A percentile compares a stretch with the other conserved stretches of the same genome.
phyloP scores from a whole-genome alignment of 2,113 vertebrate genomes.

The Papio anubis region DNA sequence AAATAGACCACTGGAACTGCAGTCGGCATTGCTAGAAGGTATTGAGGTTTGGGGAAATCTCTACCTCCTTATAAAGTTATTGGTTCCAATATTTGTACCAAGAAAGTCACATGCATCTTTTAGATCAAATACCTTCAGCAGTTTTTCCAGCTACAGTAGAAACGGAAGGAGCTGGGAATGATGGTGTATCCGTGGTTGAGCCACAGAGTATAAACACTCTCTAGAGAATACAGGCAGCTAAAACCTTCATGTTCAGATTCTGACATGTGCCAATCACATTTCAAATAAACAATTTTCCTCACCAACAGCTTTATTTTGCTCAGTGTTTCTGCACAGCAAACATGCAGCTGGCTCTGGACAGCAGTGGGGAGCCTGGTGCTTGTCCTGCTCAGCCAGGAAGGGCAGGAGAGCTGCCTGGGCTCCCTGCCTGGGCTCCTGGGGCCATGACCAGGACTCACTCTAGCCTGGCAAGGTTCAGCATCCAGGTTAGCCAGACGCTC shows the following conservation, averaged over 20 bases:
- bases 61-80: not conserved
- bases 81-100: not conserved
- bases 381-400: not conserved
- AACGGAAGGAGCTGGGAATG: accelerated
- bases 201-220: not conserved
- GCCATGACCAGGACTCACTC: not conserved
- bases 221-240: not conserved
- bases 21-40: not conserved
- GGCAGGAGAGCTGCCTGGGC: not conserved
- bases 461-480: not conserved
- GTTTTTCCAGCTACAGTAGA: not conserved
- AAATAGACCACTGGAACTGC: not conserved
- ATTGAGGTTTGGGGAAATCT: not conserved
- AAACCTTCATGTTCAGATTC: not conserved
- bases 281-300: not conserved
- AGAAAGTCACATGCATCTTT: not conserved
- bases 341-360: not conserved
- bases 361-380: not conserved
- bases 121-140: too few species aligned
- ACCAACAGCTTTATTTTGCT: not conserved
- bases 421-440: too few species aligned
- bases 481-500: too few species aligned
- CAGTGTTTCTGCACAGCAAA: not conserved
- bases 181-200: not conserved
- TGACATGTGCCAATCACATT: not conserved